Conservation (phyloP, 37 sponge, comb jelly and placozoan species). For the Bolinopsis microptera region DNA sequence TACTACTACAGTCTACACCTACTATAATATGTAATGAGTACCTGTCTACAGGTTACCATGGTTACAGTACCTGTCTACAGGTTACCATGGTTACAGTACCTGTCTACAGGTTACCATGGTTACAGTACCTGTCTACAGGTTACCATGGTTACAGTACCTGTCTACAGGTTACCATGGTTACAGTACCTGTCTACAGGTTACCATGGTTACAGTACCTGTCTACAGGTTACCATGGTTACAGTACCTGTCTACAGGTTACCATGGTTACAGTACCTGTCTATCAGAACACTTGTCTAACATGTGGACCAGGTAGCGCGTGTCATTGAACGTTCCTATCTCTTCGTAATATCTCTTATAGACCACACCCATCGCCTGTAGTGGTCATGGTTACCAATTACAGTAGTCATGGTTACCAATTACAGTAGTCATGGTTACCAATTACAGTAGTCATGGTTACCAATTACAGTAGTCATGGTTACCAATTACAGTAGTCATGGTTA, state of each 20-base stretch:
- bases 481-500: background rate
- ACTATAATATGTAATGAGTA: too few species aligned
- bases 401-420: background rate
- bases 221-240: background rate
- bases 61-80: background rate
- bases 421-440: background rate
- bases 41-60: too few species aligned
- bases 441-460: background rate
- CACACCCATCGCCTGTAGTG: slow-evolving; percentile 89
- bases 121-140: background rate
- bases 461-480: background rate
- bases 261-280: background rate
- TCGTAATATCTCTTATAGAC: slow-evolving; percentile 93
- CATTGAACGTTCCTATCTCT: slow-evolving; percentile 97
- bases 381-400: background rate
- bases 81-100: background rate
- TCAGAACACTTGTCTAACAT: slow-evolving; percentile 77
- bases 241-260: background rate
- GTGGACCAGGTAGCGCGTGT: slow-evolving; percentile 84
- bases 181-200: background rate
- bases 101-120: background rate
- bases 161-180: background rate
- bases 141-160: background rate
- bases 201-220: background rate
- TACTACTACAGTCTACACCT: too few species aligned